phyloP scores from a whole-genome alignment of 2,113 vertebrate species.

The Cottus gobio region DNA sequence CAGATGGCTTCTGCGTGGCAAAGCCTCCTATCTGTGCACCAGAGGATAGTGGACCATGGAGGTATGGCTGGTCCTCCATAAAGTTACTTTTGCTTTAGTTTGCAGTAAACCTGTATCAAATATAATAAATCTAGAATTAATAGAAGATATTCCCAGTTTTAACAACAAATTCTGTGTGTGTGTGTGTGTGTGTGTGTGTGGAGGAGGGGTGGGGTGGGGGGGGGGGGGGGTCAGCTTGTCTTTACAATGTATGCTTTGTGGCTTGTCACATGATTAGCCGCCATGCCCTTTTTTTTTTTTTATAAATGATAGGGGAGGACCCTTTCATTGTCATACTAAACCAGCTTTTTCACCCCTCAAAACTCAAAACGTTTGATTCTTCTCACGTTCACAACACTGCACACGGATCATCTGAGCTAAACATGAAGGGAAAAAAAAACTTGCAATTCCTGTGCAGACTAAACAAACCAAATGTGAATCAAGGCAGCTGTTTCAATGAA shows the following conservation, averaged over 20 bases:
- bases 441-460: not conserved
- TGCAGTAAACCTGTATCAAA: not conserved
- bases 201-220: no score
- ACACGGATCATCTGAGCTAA: not conserved
- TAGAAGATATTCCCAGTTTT: not conserved
- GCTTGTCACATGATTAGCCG: conserved; percentile 27
- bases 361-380: not conserved
- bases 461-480: not conserved
- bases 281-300: not conserved
- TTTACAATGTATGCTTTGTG: conserved; percentile 56
- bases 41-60: conserved; percentile 79
- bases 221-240: not conserved
- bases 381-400: not conserved
- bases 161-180: not conserved
- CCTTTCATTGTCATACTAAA: not conserved
- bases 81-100: not conserved
- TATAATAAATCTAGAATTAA: not conserved
- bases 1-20: conserved; percentile 78
- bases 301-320: not conserved
- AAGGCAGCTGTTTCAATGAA: not conserved
- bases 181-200: not conserved
- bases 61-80: conserved; percentile 53
- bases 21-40: conserved; percentile 68
- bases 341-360: not conserved
- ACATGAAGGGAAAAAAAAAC: not conserved